phyloP scores from a whole-genome alignment of 2,797 vertebrate genomes.

The Myoxocephalus aenaeus region DNA sequence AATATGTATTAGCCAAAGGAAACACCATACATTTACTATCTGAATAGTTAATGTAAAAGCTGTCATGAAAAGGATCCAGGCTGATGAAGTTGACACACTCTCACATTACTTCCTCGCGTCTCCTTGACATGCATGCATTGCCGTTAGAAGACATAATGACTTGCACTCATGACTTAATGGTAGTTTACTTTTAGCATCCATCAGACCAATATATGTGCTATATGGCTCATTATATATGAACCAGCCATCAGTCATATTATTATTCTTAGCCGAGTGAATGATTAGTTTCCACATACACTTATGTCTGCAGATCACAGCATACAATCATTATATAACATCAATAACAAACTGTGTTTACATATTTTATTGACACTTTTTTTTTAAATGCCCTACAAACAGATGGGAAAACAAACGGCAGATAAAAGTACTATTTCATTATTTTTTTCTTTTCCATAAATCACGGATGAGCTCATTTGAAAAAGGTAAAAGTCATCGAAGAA shows the following conservation, averaged over 20 bases:
- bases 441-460: not conserved
- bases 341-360: not conserved
- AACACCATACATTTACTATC: not conserved
- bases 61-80: not conserved
- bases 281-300: not conserved
- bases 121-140: not conserved
- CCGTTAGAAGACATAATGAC: not conserved
- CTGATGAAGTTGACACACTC: not conserved
- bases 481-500: not conserved
- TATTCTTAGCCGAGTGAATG: not conserved
- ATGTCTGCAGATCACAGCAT: not conserved
- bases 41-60: not conserved
- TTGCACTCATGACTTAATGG: not conserved
- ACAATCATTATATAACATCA: not conserved
- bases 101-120: not conserved
- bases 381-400: not conserved
- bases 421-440: not conserved
- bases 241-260: not conserved
- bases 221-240: not conserved
- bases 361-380: not conserved
- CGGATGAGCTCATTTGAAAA: not conserved
- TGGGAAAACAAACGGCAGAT: not conserved
- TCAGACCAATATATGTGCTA: not conserved
- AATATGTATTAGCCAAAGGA: not conserved
- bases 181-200: not conserved